Evolutionary conservation across 2,888 invertebrate genomes (phyloP), one percentile per base, ranked within the genome.

Genomic region (Barypeithes pellucidus): DNA sequence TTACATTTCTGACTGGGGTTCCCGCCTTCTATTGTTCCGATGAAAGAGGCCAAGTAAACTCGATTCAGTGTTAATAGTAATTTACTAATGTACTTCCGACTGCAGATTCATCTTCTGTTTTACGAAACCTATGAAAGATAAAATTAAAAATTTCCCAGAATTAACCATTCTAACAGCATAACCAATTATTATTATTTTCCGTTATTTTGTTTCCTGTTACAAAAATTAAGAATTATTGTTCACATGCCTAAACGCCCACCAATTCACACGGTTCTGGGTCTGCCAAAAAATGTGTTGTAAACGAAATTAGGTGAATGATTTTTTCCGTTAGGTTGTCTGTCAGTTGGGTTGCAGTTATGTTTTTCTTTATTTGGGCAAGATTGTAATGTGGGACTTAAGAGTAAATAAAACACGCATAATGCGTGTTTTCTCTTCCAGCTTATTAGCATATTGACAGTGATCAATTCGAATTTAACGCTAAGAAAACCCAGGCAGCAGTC

Each of bases 241-340:
- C 39, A 39, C 39, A 39, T 39, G 39, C 39, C n/a, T n/a, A 39
- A 45, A 45, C 45, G 18, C 45, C 45, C 45, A 45, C 45, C 18
- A 45, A 4, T 45, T 45, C 45, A 16, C 45, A 45, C 45, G 45
- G 3, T 45, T 45, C 18, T 45, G 8, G 14, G 39, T n/a, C 39
- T n/a, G 12, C 39, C 39, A 39, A 39, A 39, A 39, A 39, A 39
- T 39, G 39, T 39, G n/a, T 39, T 39, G n/a, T 39, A 39, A 39
- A 39, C 39, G 12, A 39, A 39, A 39, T 39, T n/a, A n/a, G 39
- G 39, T 39, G 29, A 29, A 29, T 29, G 29, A 29, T 29, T 29
- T 29, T 29, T 1, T 39, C 39, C 39, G 39, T 39, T 39, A 39
- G 39, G 39, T 39, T 39, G 39, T 39, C 39, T 39, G 39, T 39